Base-by-base conservation (phyloP, 2,888 invertebrate species). In the Cephus nigrinus region DNA sequence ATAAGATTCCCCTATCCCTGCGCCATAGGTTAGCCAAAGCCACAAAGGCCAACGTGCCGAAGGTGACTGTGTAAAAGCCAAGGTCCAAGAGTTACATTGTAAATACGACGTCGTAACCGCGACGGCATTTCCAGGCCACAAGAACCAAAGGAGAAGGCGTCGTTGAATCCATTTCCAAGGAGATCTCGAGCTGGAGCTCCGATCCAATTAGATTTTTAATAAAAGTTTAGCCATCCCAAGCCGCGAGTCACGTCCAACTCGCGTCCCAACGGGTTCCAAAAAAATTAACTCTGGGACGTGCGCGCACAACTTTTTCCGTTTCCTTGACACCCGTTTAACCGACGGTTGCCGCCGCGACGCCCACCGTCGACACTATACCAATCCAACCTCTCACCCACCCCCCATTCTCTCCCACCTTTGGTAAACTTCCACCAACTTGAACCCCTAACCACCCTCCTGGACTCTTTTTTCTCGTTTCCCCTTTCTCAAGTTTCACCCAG, bases 171-270 rank as follows among this genome's bases (percentile, higher is more conserved):
- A 32, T 34, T n/a, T 71, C 31, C 69, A 68, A 31, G 40, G 40
- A 40, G 40, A 40, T 40, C 40, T 15, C 40, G 15, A 77, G 75
- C 80, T 80, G 80, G 80, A 84, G 81, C 87, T 83, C 86, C 84
- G 86, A 87, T 88, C 87, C 87, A 88, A 88, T 88, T 87, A 87
- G 87, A 87, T 87, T 88, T 88, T 88, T 88, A 87, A 88, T 88
- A 88, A 88, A 88, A 88, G 87, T 88, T 88, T 88, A 87, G 83
- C 85, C 87, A 86, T 87, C 86, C 84, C 81, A 84, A 79, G 73
- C 79, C 82, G 81, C 82, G 82, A 83, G 85, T 86, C 86, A 86
- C 86, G 86, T 85, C 82, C 81, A 79, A 79, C 81, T 81, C 71
- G 80, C 82, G 82, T 83, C 86, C 82, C 86, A 78, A 80, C 78